Conservation (phyloP, 1,140 invertebrate species). For the Leguminivora glycinivorella region DNA sequence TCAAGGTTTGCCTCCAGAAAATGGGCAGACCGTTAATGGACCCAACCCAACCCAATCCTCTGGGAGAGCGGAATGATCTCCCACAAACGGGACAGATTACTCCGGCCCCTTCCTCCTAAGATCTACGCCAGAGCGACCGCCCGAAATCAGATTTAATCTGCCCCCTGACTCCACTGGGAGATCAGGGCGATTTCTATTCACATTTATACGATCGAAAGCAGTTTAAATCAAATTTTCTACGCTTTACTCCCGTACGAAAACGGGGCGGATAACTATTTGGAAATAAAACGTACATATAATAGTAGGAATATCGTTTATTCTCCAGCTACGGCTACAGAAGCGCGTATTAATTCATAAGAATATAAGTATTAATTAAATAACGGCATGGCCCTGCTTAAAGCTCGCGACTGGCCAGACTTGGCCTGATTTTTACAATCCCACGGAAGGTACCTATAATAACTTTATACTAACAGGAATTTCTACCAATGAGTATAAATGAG, state of each 20-base stretch:
- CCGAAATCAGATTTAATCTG: no score
- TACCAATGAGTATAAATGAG: no score
- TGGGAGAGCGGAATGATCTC: background rate
- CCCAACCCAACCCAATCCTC: no score
- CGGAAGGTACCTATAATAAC: background rate
- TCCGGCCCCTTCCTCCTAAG: background rate
- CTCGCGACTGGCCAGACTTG: background rate
- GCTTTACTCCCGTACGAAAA: no score
- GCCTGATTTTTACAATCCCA: background rate
- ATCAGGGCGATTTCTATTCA: background rate
- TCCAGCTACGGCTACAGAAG: background rate
- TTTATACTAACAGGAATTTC: no score
- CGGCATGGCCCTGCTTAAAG: slow-evolving; percentile 5
- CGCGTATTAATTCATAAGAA: slow-evolving; percentile 2
- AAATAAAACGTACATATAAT: background rate
- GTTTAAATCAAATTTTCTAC: no score
- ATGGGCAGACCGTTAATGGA: background rate
- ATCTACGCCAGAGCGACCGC: no score
- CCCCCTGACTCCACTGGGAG: background rate
- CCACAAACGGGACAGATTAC: no score
- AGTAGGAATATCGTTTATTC: background rate
- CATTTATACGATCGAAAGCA: no score
- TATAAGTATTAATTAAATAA: background rate
- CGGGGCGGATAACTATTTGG: no score
- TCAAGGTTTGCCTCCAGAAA: background rate